Conservation (phyloP, 2,113 vertebrate genomes). For the Callopanchax toddi region DNA sequence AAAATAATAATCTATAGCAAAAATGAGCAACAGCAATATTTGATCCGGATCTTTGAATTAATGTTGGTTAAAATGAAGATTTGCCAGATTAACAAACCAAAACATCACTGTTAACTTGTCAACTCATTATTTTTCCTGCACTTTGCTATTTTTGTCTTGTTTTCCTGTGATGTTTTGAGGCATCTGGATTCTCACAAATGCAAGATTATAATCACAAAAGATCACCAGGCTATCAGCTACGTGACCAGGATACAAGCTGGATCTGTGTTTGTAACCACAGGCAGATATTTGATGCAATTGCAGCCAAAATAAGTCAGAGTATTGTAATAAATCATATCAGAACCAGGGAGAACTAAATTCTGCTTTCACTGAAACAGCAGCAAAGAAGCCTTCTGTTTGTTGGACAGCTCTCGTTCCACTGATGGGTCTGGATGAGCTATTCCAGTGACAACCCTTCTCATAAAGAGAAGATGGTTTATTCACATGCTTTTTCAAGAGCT, state of each 20-base stretch:
- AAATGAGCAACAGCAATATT: neutral
- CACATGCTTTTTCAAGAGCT: too few species aligned
- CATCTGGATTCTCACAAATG: neutral
- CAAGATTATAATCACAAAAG: neutral
- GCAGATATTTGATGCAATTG: neutral
- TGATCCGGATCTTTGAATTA: too few species aligned
- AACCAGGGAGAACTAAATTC: neutral
- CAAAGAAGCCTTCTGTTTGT: neutral
- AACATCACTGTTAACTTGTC: neutral
- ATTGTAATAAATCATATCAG: neutral
- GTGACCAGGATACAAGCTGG: neutral
- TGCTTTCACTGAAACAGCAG: neutral
- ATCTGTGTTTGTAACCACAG: neutral
- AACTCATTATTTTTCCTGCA: neutral
- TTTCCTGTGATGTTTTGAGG: neutral
- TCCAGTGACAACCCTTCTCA: too few species aligned
- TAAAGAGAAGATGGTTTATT: too few species aligned
- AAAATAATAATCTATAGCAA: neutral
- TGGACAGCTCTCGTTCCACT: neutral
- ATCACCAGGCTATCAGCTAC: neutral
- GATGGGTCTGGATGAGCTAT: too few species aligned
- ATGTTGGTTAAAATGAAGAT: neutral
- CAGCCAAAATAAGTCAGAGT: neutral
- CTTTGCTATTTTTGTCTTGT: neutral
- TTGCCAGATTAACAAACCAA: neutral